Base-by-base conservation (phyloP, 2,113 vertebrate species). In the Ariopsis seemanni region DNA sequence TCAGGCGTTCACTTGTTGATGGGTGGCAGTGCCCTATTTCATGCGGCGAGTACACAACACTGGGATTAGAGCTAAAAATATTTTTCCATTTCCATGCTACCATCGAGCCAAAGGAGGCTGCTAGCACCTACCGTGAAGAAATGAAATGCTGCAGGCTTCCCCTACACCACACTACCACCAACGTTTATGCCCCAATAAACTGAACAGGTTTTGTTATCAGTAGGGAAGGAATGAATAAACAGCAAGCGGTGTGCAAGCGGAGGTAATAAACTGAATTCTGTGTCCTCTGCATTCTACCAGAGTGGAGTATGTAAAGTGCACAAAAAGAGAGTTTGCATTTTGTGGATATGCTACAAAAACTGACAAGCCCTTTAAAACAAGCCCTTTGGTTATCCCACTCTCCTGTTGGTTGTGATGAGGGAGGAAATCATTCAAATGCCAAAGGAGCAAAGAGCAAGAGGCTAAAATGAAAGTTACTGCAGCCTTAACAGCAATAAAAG, bases 31-130 rank as follows among this genome's bases (percentile, higher is more conserved):
- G 63, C n/a, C 57, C 57, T 30, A 77, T 17, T 71, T 63, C 83
- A 34, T 72, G 15, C 58, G 83, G 42, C 5, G 11, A 69, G 72
- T 87, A 57, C 86, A 86, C 74, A 48, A 75, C 58, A n/a, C 50
- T 58, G 78, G 83, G 86, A 92, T 89, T 89, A 87, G 75, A 30
- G 42, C 87, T 90, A 88, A 90, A 91, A 90, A 86, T 85, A 91
- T 87, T 53, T 89, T 72, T 65, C 75, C 72, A 81, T 72, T 85
- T 78, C 53, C 74, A 83, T 12, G 62, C 77, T 1, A 25, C 67
- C 75, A 74, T 22, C 60, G 57, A 86, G 62, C 60, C 11, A 57
- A 62, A 65, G 75, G 67, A 60, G 27, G 65, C 82, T 79, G 81
- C 83, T 63, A 42, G 55, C 12, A 34, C 57, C 63, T 48, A 65